Base-by-base conservation (phyloP, 2,113 vertebrate species). In the Leptobrachium leishanense region DNA sequence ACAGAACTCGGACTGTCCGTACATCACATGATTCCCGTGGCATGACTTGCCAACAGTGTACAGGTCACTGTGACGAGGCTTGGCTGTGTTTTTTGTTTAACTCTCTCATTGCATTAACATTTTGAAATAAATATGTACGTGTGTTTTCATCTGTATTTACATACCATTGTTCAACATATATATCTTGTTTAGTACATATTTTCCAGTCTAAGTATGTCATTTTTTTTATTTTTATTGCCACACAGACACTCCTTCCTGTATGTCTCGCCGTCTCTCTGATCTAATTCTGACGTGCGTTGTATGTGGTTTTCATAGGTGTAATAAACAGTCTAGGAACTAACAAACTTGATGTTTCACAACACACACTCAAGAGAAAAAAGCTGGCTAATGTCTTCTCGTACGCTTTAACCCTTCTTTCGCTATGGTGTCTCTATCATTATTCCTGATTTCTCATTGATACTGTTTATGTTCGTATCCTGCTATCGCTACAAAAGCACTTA, bases 11-110 rank as follows among this genome's bases (percentile, higher is more conserved):
- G 71, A 44, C 78, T 55, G 69, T 77, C 75, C 65, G 54, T 11
- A 54, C 62, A 54, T 84, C 68, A 80, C 79, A 79, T 87, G 90
- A 86, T 76, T 78, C 1, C 57, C 2, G 68, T 85, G 87, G 86
- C 83, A 77, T 85, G 86, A 89, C 82, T 76, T 83, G 75, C 74
- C 69, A 75, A 43, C 20, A 6, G 75, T 76, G 57, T 82, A 69
- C 82, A 86, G 68, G 80, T 85, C 82, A 81, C 64, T 82, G 72
- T 81, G 84, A 53, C 64, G 1, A 9, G 43, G 75, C 59, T 46
- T 31, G 20, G 20, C 20, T 31, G 20, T 31, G 20, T 31, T 31
- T 31, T 31, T 31, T 31, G 20, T 31, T 42, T 72, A 69, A 46
- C 53, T n/a, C 46, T 72, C 55, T 55, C 41, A 54, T 4, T 2